Base-by-base conservation (phyloP, 2,888 invertebrate genomes). In the Macaria liturata region DNA sequence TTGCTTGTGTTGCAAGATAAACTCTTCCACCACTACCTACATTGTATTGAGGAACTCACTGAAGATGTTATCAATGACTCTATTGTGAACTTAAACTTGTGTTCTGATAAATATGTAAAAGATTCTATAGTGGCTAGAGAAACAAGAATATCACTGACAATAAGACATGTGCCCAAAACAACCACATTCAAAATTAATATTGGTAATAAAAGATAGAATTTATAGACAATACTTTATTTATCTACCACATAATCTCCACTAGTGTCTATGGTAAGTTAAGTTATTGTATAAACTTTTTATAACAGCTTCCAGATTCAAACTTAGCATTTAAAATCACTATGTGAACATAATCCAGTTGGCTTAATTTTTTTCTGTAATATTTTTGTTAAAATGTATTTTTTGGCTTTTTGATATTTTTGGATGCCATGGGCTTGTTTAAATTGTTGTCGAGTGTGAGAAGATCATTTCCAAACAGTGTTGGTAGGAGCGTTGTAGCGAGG, bases 91-190 rank as follows among this genome's bases (percentile, higher is more conserved):
- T 87, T 96, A 67, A 78, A 93, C 50, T 84, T 94, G 73, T 96
- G 95, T 81, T 92, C 92, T 52, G 77, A 83, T 56, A 81, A 86
- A 53, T 94, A 94, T 83, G 75, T 80, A 20, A 82, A 91, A 55
- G 95, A 94, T 42, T 88, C 94, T 58, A 83, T 80, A 51, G 71
- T 97, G 32, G 69, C 83, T 52, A 92, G 98, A 69, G 87, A 86
- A 7, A 96, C 95, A 4, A 94, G 99, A 74, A 89, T 98, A 65
- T 99, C 98, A 9, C 84, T 99, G 52, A 99, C 98, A 9, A 97
- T 99, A 69, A 93, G 99, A 79, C 95, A 97, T 93, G 98, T 98
- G 42, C 98, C 98, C 46, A 98, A 97, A 90, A 96, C 97, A 44
- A 94, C 94, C 55, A 94, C 94, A 85, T 93, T 97, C 78, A 96